These are phyloP conservation scores for Cossypha dichroa DNA, from an alignment of 2,797 vertebrate genomes.

Conservation along the genomic window DNA sequence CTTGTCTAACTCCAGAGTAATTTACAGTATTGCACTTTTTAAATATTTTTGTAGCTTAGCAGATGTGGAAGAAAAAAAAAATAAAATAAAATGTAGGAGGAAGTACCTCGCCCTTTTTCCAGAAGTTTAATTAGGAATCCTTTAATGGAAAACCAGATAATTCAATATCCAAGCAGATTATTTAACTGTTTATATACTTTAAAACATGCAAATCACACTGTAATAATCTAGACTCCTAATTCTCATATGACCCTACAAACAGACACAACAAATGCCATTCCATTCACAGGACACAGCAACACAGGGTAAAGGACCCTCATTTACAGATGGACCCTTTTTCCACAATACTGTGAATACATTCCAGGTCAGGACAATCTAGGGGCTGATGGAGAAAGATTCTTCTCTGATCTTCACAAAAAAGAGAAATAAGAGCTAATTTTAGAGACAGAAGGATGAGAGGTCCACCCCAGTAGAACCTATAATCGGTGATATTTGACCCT, in stretches of 20 bases:
- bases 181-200: neutral
- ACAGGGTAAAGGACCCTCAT: neutral
- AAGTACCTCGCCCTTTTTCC: neutral
- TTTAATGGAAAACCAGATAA: neutral
- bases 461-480: neutral
- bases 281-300: neutral
- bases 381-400: neutral
- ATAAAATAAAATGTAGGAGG: neutral
- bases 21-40: neutral
- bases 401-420: neutral
- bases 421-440: constrained; percentile 7
- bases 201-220: neutral
- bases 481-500: neutral
- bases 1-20: neutral
- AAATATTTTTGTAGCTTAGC: neutral
- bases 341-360: neutral
- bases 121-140: neutral
- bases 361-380: neutral
- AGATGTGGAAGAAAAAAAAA: neutral
- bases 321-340: neutral
- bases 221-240: neutral
- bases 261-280: neutral
- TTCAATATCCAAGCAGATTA: neutral
- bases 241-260: fast-evolving
- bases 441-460: neutral